phyloP scores from a whole-genome alignment of 1,140 invertebrate species.

The Lordiphosa mommai region DNA sequence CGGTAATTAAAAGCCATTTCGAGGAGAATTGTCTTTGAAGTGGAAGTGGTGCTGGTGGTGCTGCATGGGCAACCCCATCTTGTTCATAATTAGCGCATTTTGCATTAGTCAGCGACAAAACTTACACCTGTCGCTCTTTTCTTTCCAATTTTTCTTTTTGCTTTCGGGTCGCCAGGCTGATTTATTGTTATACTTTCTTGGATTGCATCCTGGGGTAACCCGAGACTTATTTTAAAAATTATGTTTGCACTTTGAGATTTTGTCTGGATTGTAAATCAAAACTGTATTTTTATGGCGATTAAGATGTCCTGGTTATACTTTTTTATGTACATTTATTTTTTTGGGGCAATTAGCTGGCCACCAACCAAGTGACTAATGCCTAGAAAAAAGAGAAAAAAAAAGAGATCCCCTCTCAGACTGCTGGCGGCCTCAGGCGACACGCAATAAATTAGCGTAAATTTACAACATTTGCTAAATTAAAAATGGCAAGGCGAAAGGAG shows the following conservation, averaged over 20 bases:
- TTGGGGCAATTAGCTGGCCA: conserved; percentile 44
- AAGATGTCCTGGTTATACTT: conserved; percentile 52
- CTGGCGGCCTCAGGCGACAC: conserved; percentile 59
- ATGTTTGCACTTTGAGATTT: conserved; percentile 50
- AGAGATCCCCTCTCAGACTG: background rate
- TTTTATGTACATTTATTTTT: background rate
- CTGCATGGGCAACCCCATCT: conserved; percentile 6
- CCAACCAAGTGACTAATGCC: conserved; percentile 51
- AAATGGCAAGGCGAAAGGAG: conserved; percentile 55
- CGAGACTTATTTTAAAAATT: conserved; percentile 40
- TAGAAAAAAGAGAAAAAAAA: conserved; percentile 4
- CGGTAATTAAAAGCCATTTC: conserved; percentile 67
- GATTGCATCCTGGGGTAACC: conserved; percentile 24
- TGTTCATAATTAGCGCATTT: conserved; percentile 67
- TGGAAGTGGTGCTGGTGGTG: conserved; percentile 2
- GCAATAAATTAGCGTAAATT: conserved; percentile 78
- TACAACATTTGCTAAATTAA: conserved; percentile 78
- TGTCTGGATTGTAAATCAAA: conserved; percentile 59
- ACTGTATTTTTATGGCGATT: conserved; percentile 62
- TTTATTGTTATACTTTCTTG: conserved; percentile 49
- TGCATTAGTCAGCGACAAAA: conserved; percentile 48
- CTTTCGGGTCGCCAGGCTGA: conserved; percentile 17
- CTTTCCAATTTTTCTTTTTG: conserved; percentile 23
- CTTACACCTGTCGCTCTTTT: conserved; percentile 41
- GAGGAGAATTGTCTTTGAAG: conserved; percentile 56